Evolutionary conservation across 2,888 invertebrate species (phyloP).

Genomic region (Ormyrus pomaceus): DNA sequence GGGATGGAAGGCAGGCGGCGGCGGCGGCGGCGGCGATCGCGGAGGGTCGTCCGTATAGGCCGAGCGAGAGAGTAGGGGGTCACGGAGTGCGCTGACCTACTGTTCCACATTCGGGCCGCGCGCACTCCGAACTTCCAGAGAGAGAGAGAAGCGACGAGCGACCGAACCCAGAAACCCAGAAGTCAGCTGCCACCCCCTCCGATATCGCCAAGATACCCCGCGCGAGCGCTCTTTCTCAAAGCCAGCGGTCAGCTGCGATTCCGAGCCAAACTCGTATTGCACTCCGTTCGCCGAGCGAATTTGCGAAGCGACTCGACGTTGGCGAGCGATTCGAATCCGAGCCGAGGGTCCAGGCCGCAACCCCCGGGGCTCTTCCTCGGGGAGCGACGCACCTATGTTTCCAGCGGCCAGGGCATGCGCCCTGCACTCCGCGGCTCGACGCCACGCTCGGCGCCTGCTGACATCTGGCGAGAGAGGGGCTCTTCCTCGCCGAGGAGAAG

Average conservation of each 20-base stretch:
- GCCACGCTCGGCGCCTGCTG: too few relatives aligned
- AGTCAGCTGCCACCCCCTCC: conserved; percentile 46
- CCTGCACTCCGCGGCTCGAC: too few relatives aligned
- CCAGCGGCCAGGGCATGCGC: background rate
- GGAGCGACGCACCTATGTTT: too few relatives aligned
- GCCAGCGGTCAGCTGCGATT: too few relatives aligned
- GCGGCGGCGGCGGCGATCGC: background rate
- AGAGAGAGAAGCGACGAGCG: conserved; percentile 52
- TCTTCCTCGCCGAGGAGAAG: too few relatives aligned
- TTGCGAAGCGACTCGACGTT: too few relatives aligned
- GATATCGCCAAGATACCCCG: background rate
- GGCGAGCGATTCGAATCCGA: too few relatives aligned
- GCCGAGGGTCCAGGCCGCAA: too few relatives aligned
- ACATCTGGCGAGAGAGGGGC: too few relatives aligned
- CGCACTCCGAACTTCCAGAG: conserved; percentile 59
- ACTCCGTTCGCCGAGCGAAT: too few relatives aligned
- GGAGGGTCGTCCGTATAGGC: conserved; percentile 49
- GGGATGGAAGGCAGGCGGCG: background rate
- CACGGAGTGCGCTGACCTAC: conserved; percentile 75
- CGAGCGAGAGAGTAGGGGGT: conserved; percentile 60
- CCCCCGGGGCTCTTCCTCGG: background rate
- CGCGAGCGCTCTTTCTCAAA: too few relatives aligned
- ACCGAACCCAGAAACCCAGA: conserved; percentile 68
- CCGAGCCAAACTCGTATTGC: too few relatives aligned
- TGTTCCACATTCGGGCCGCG: conserved; percentile 72